Base-by-base conservation (phyloP, 2,888 invertebrate species). In the Dione juno region DNA sequence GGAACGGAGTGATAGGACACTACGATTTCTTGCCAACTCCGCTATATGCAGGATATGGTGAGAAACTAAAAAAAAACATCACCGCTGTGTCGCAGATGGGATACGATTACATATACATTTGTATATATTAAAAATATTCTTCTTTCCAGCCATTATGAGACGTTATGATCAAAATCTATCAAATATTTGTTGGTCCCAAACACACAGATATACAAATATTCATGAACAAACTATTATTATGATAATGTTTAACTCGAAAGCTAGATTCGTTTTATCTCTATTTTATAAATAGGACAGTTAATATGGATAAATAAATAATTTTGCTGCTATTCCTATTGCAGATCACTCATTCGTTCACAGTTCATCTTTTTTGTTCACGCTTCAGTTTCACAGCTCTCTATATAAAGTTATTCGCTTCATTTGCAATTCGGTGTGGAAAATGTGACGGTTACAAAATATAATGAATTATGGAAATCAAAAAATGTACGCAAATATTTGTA, bases 341-440 rank as follows among this genome's bases (percentile, higher is more conserved):
- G 14, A 40, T 37, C 43, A 41, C 37, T 59, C 59, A 41, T 50
- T 67, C 50, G 50, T 67, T 21, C 16, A 16, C 40, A 59, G 37
- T 57, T 35, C 19, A n/a, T 65, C 40, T 41, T 67, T 59, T 59
- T 52, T 50, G 40, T 67, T 52, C 52, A 19, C 61, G 28, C 16
- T 52, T 61, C 52, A 35, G 16, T 61, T 61, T 43, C 59, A 59
- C 50, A 48, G 50, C 48, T 52, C 52, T 35, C 14, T 59, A 28
- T 59, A 48, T 58, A n/a, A 40, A 45, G 59, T 41, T 54, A 35
- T 57, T 54, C 43, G 54, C 28, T 66, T 50, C 48, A 67, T 67
- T 67, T 59, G 40, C 58, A 48, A 40, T 50, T 37, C 41, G 16
- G 41, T 21, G 40, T 50, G 35, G 40, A 10, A 16, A 37, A 28